phyloP scores from a whole-genome alignment of 1,140 invertebrate genomes.

The Reticulitermes speratus region DNA sequence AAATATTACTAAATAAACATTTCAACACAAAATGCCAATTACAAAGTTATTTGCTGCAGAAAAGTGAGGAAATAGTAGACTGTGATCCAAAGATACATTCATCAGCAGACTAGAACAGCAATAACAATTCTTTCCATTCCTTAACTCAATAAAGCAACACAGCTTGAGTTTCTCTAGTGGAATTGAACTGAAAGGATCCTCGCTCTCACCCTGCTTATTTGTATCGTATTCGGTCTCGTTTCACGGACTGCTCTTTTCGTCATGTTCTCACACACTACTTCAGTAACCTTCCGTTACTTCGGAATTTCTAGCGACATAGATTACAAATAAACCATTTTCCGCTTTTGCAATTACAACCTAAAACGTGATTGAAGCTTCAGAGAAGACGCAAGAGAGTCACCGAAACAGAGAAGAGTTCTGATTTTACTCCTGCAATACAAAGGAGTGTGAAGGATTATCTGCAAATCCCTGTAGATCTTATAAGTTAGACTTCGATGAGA shows the following conservation, averaged over 20 bases:
- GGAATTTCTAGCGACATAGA: background rate
- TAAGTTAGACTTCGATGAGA: background rate
- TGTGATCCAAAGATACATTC: background rate
- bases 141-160: background rate
- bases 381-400: background rate
- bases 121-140: background rate
- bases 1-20: too few species aligned
- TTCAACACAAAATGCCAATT: too few species aligned
- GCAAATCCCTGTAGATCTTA: background rate
- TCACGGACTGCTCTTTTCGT: background rate
- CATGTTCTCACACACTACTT: background rate
- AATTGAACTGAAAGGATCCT: background rate
- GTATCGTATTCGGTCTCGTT: background rate
- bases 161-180: background rate
- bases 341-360: background rate
- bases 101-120: background rate
- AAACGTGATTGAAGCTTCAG: background rate
- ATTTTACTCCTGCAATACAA: background rate
- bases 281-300: background rate
- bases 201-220: background rate
- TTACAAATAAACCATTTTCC: background rate
- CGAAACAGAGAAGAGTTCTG: background rate
- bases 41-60: background rate
- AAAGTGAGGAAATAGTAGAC: background rate
- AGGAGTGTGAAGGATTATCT: background rate